Base-by-base conservation (phyloP, 2,113 vertebrate species). In the Columba livia region DNA sequence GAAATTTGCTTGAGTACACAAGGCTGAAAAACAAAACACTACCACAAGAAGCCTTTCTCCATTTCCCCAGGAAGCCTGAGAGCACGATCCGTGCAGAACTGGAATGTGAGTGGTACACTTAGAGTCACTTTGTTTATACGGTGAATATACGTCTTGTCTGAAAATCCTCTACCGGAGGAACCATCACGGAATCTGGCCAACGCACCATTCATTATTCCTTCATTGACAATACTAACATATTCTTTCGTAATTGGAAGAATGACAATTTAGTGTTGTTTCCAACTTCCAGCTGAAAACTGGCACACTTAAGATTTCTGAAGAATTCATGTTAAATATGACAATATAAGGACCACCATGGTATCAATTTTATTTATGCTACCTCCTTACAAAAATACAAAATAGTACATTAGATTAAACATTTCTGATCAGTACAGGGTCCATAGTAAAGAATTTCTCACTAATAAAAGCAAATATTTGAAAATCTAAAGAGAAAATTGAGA, bases 21-120 rank as follows among this genome's bases (percentile, higher is more conserved):
- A 75, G 77, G 40, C 10, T 92, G 86, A 87, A 90, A 92, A 92
- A 66, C 79, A 90, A 36, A 36, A 75, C 44, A 19, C 77, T 42
- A 77, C 80, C 85, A 84, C 62, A 65, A 95, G 90, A 90, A 97
- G 84, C 48, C 50, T 85, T 86, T 81, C 86, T 93, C 77, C 86
- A 25, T 90, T 92, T 96, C 86, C 85, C 77, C 86, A 93, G 96
- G 93, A 96, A 95, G 94, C 65, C n/a, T 15, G 60, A 95, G 83
- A 29, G 62, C 8, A 40, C 1, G 5, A 72, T 81, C 70, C 4
- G 17, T 40, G 61, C 58, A 85, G 92, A 90, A 16, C 50, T 87
- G 92, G 93, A 93, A 90, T 32, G 73, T 0, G 1, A 96, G 90
- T 66, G 69, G 75, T 86, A 86, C 92, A 79, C 90, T 87, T 50